These are phyloP conservation scores for Hyperoplus immaculatus DNA, from an alignment of 2,797 vertebrate species.

Conservation along the genomic window DNA sequence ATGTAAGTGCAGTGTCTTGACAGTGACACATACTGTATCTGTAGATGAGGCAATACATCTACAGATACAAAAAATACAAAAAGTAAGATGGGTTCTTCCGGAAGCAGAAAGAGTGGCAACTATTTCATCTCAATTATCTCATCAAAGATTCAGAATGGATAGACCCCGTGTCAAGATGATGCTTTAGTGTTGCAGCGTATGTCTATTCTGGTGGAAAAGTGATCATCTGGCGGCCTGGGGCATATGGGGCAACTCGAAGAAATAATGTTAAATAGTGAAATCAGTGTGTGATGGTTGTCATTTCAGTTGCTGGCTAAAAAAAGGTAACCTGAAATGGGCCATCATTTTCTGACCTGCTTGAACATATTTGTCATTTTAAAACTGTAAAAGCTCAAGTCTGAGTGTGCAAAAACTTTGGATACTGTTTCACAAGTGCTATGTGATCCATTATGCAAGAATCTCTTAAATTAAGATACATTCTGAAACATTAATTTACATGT, in stretches of 20 bases:
- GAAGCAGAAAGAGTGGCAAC: neutral
- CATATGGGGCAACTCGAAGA: neutral
- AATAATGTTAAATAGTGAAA: neutral
- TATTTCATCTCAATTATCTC: neutral
- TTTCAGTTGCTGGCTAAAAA: neutral
- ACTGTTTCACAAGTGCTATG: neutral
- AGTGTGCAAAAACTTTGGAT: neutral
- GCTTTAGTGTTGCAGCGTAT: neutral
- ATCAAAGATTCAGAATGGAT: neutral
- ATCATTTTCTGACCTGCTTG: neutral
- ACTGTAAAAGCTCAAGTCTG: neutral
- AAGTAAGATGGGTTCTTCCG: neutral
- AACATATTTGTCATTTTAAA: neutral
- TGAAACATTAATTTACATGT: neutral
- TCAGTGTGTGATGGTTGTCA: neutral
- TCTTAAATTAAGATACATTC: neutral
- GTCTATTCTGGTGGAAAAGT: neutral
- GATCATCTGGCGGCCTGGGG: neutral
- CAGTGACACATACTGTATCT: neutral
- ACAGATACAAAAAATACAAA: no score
- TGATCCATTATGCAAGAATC: neutral
- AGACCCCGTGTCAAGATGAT: neutral
- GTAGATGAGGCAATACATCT: neutral
- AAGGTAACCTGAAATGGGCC: neutral
- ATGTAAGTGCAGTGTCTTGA: constrained; percentile 86